Evolutionary conservation across 2,888 invertebrate species (phyloP), one percentile per base, ranked within the genome.

Genomic region (Dynastes tityus): DNA sequence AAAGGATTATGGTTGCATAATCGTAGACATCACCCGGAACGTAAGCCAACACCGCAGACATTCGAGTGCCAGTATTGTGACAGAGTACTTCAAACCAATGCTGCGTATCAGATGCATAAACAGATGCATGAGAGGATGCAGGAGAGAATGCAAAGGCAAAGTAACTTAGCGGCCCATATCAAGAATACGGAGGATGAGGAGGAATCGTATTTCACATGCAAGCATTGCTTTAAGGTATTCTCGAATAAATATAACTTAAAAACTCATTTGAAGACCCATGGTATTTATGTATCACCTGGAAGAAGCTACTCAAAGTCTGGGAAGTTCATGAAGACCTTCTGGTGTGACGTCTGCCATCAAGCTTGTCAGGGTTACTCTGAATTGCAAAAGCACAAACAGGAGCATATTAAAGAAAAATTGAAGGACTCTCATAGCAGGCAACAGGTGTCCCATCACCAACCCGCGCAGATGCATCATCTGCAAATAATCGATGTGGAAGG

Each of bases 321-420:
- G 64, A 84, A 85, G 22, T 77, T 81, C 9, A 75, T 80, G 2
- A 86, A 85, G 78, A 87, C 86, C 65, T 92, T 91, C 82, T 90
- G 90, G 58, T 94, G 93, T 85, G 92, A 93, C 80, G 89, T 91
- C 65, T 94, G 94, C 82, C 92, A 93, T n/a, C 92, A 92, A 85
- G 90, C 85, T 13, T 92, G 92, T 80, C 89, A 91, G 0, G 91
- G 90, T 1, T 85, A 89, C 70, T 88, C 91, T 4, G 90, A 90
- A 1, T 86, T 92, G 77, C 90, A 90, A 81, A 90, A 90, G 83
- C 92, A 92, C 80, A 92, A 91, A 81, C 90, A 90, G 78, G 89
- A 91, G 63, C 90, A 90, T 78, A 88, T 78, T 81, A 74, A 77
- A n/a, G 81, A 82, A 67, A 79, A 78, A 9, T 53, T 76, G 22